Evolutionary conservation across 2,797 vertebrate species (phyloP), one percentile per base, ranked within the genome.

Genomic region (Lepus oiostolus): DNA sequence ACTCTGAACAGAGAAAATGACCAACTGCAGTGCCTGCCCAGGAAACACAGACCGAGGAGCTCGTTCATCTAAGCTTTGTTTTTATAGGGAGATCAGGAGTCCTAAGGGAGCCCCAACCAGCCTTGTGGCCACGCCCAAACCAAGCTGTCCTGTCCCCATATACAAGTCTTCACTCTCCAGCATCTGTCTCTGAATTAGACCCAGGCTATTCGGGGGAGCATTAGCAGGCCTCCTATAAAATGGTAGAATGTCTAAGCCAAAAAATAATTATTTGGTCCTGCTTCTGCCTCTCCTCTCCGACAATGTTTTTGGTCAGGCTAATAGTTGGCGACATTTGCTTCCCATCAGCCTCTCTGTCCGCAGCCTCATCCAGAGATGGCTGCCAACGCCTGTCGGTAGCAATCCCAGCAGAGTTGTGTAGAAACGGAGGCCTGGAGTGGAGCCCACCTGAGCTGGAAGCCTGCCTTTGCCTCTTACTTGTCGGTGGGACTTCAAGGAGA

Each of bases 281-380:
- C 21, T n/a, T 54, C 72, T 60, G n/a, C 50, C 38, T 82, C 87
- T 76, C 75, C 65, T 90, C 90, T 79, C 82, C 85, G 63, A 50
- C 10, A 14, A 60, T 82, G 42, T 90, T 90, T 94, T 88, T 42
- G 54, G 58, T 85, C 75, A 85, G 28, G 54, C n/a, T 85, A 75
- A 58, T 19, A 72, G 50, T 84, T 70, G 80, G 86, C 75, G 0
- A 1, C 19, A 0, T 38, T 91, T 47, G 14, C 38, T 63, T 74
- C 63, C 17, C 22, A 0, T 19, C 52, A 38, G 24, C 38, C 26
- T 70, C 26, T 83, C 30, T 7, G 0, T 22, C 42, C 6, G 19
- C 19, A n/a, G 3, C 38, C 42, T 16, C 16, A 0, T 11, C 21
- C 16, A 24, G 58, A 62, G 7, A 0, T 7, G 24, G n/a, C 24